Base-by-base conservation (phyloP, 2,888 invertebrate species). In the Drosophila trichaetosa region DNA sequence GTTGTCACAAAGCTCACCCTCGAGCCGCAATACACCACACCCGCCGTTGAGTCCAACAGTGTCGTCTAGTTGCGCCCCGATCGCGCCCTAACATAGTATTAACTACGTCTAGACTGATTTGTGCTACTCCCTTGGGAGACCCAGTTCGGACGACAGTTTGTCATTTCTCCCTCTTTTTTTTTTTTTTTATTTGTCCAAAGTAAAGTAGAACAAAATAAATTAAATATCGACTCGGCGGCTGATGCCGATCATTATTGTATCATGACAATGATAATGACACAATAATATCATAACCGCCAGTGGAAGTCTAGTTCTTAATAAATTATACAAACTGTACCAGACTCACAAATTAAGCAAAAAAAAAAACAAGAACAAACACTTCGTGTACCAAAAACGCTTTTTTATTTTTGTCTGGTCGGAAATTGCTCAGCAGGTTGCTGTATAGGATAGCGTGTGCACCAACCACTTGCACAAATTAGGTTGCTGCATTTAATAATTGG, bases 41-140 rank as follows among this genome's bases (percentile, higher is more conserved):
- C 81, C 27, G 42, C 61, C n/a, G 56, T 70, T 1, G 81, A 80
- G 36, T 70, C 72, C 27, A 81, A 77, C 63, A 74, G 83, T 33
- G 42, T 80, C 27, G 69, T 56, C 8, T 83, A 82, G 69, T 42
- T 46, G 2, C 18, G 38, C 10, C 8, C 48, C 5, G 21, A 16
- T n/a, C 24, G 61, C 53, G 34, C 31, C 33, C 46, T 52, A 34
- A 2, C 16, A 56, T 73, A 78, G 76, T 61, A 64, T 80, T 74
- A 69, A 42, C 40, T 33, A 49, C 48, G 64, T 59, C 67, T 46
- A 61, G 73, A 85, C 82, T 82, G 83, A 82, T 65, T 59, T 69
- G 64, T 58, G 40, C 57, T 49, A 49, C 36, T 65, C 60, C 48
- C 52, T 27, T 38, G 49, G 64, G 33, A 51, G 63, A n/a, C 24